Evolutionary conservation across 2,113 vertebrate genomes (phyloP).

Genomic region (Hypanus sabinus): DNA sequence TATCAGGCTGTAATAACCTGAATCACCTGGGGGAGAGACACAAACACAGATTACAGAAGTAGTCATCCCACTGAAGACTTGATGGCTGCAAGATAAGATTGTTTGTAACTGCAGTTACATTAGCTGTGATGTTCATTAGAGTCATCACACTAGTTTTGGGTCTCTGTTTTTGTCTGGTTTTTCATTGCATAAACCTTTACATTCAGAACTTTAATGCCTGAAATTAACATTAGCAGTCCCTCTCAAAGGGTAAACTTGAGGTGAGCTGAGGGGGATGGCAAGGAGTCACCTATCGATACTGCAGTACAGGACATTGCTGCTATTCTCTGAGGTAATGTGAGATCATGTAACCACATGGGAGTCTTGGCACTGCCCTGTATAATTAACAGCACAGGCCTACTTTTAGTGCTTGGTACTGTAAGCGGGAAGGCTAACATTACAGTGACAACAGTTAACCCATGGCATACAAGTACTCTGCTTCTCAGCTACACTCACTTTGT

Average conservation of each 20-base stretch:
- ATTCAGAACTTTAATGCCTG: neutral
- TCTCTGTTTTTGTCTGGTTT: neutral
- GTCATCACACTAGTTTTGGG: neutral
- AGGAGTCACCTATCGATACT: neutral
- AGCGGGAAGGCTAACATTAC: slow-evolving; percentile 26
- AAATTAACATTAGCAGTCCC: neutral
- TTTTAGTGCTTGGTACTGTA: slow-evolving; percentile 41
- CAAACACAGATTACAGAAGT: neutral
- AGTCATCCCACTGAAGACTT: slow-evolving; percentile 14
- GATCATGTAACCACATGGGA: slow-evolving; percentile 5
- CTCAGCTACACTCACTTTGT: neutral
- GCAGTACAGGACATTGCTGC: slow-evolving; percentile 11
- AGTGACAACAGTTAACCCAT: slow-evolving; percentile 22
- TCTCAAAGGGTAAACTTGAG: neutral
- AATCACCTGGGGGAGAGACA: neutral
- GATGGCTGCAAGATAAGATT: slow-evolving; percentile 19
- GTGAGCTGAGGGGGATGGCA: neutral
- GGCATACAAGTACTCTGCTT: neutral
- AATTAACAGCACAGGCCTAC: slow-evolving; percentile 43
- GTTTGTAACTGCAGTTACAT: neutral
- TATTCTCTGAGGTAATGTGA: slow-evolving; percentile 36
- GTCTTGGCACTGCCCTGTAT: slow-evolving; percentile 41
- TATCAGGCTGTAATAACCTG: neutral
- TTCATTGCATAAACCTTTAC: neutral
- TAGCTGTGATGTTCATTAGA: neutral